Evolutionary conservation across 1,140 invertebrate species (phyloP).

Genomic region (Spodoptera frugiperda): DNA sequence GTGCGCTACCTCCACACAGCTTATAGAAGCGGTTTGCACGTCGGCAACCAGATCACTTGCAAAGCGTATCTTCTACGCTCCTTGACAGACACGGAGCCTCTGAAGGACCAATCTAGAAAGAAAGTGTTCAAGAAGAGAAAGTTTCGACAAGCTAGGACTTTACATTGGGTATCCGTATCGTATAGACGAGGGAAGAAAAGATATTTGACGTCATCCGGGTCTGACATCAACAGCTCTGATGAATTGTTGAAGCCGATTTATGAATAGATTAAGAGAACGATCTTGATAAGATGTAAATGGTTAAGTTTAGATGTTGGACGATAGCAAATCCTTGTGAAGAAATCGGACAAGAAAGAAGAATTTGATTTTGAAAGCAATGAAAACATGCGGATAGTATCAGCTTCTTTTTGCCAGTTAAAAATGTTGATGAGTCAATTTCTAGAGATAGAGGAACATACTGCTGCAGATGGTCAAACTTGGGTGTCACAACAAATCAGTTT

Average conservation of each 20-base stretch:
- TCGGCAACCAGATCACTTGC: conserved; percentile 71
- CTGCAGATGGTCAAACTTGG: no score
- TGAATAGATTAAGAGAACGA: conserved; percentile 58
- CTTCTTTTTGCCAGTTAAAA: no score
- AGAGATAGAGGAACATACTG: no score
- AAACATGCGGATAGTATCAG: no score
- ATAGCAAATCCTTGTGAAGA: no score
- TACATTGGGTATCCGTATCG: conserved; percentile 73
- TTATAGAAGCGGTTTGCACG: conserved; percentile 73
- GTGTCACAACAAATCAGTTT: no score
- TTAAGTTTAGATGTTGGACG: no score
- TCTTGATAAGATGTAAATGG: no score
- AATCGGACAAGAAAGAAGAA: no score
- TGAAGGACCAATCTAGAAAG: conserved; percentile 49
- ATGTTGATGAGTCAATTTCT: no score
- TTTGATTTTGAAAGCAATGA: no score
- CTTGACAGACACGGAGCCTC: conserved; percentile 60
- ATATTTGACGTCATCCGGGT: conserved; percentile 61
- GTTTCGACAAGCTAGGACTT: conserved; percentile 63
- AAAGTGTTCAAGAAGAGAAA: conserved; percentile 68
- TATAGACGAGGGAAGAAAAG: conserved; percentile 54
- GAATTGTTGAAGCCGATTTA: conserved; percentile 76
- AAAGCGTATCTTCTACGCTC: conserved; percentile 76
- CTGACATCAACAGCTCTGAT: conserved; percentile 73
- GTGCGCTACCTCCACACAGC: conserved; percentile 78